These are phyloP conservation scores for Sebastes aleutianus DNA, from an alignment of 2,797 vertebrate species.

Conservation along the genomic window DNA sequence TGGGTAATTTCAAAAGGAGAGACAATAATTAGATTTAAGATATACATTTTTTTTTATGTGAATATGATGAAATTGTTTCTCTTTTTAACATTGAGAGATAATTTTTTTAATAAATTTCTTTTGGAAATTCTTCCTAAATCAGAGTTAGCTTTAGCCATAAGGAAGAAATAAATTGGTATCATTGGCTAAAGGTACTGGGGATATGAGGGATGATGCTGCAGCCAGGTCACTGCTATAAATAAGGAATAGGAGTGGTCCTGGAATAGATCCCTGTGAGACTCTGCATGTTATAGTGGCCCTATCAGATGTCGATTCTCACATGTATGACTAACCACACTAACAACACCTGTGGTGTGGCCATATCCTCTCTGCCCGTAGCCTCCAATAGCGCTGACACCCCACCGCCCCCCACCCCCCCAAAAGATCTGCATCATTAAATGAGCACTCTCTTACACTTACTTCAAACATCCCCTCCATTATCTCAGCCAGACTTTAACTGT, in stretches of 20 bases:
- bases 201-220: background rate
- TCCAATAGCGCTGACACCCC: background rate
- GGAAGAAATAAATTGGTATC: background rate
- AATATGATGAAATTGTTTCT: too few relatives aligned
- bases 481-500: slow-evolving; percentile 7
- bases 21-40: background rate
- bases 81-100: too few relatives aligned
- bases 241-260: background rate
- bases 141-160: too few relatives aligned
- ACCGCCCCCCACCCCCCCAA: fast-evolving
- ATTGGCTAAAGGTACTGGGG: background rate
- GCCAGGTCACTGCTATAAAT: background rate
- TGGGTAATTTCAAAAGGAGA: background rate
- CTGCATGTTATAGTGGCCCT: background rate
- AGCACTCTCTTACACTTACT: background rate
- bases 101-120: too few relatives aligned
- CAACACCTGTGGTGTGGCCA: too few relatives aligned
- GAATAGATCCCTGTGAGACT: background rate
- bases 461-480: slow-evolving; percentile 20
- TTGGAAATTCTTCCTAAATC: too few relatives aligned
- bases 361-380: too few relatives aligned
- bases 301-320: background rate
- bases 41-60: too few relatives aligned
- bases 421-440: background rate
- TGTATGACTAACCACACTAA: background rate